Conservation (phyloP, 1,140 invertebrate genomes). For the Euwallacea similis region DNA sequence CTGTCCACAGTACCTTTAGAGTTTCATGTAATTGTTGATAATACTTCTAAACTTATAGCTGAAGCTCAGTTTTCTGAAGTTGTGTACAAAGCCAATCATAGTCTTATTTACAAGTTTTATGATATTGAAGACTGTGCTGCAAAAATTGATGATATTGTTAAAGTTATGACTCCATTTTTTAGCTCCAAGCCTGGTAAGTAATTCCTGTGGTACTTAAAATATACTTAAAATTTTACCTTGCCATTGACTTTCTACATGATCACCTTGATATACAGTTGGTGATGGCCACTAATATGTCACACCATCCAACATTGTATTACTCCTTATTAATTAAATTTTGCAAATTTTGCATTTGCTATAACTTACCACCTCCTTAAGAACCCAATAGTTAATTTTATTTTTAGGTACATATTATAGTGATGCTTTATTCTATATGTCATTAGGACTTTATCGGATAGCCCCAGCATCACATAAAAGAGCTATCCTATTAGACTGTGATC, state of each 20-base stretch:
- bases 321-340: not conserved
- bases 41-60: constrained; percentile 65
- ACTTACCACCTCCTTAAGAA: not conserved
- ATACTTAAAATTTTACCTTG: too few relatives aligned
- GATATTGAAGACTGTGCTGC: constrained; percentile 65
- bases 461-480: constrained; percentile 63
- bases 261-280: too few relatives aligned
- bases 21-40: constrained; percentile 71
- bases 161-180: constrained; percentile 73
- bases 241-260: too few relatives aligned
- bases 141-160: constrained; percentile 66
- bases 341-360: constrained; percentile 1
- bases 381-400: constrained; percentile 27
- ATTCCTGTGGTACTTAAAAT: not conserved
- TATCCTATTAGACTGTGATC: constrained; percentile 79
- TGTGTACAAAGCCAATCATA: constrained; percentile 54
- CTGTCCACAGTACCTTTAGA: constrained; percentile 57
- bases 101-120: constrained; percentile 59
- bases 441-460: constrained; percentile 73
- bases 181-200: constrained; percentile 68
- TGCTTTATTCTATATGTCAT: constrained; percentile 78
- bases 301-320: too few relatives aligned
- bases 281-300: too few relatives aligned
- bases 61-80: constrained; percentile 57
- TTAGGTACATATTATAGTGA: constrained; percentile 80